These are phyloP conservation scores for Copidosoma floridanum DNA, from an alignment of 1,140 invertebrate genomes.

Conservation along the genomic window DNA sequence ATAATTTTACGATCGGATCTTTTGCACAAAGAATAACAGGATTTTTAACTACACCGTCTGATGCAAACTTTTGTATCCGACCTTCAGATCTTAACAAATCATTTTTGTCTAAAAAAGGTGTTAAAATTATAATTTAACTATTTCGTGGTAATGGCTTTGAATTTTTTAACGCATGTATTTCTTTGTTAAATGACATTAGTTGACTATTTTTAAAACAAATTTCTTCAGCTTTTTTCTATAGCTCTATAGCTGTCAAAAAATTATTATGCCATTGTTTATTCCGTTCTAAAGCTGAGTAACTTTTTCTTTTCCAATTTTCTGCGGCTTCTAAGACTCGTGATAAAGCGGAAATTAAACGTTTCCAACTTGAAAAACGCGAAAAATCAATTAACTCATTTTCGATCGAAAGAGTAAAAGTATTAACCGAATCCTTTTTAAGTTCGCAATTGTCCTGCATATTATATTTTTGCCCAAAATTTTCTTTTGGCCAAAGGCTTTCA, in stretches of 20 bases:
- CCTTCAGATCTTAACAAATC: neutral
- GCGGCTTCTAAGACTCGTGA: neutral
- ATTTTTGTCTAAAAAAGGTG: neutral
- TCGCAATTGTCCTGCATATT: neutral
- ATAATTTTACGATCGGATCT: neutral
- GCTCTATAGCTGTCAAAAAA: neutral
- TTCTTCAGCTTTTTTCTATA: neutral
- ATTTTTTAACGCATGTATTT: neutral
- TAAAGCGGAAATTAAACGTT: neutral
- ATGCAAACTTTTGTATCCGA: neutral
- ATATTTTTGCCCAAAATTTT: neutral
- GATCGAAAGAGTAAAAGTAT: neutral
- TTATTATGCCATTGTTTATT: neutral
- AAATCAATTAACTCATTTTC: neutral
- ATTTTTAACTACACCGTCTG: neutral
- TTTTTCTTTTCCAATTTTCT: neutral
- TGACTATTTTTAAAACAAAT: neutral
- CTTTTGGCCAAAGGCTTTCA: no score
- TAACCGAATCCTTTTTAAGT: neutral
- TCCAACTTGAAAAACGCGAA: neutral
- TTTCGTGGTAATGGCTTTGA: neutral
- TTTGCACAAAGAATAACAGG: neutral
- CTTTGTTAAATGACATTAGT: neutral
- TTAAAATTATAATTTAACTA: neutral
- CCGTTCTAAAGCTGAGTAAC: neutral